Percentiles rank a stretch among this genome's conserved stretches.
These are phyloP conservation scores for Lepidocyrtoides sp. DNA, from an alignment of 2,888 invertebrate species.

Conservation along the genomic window DNA sequence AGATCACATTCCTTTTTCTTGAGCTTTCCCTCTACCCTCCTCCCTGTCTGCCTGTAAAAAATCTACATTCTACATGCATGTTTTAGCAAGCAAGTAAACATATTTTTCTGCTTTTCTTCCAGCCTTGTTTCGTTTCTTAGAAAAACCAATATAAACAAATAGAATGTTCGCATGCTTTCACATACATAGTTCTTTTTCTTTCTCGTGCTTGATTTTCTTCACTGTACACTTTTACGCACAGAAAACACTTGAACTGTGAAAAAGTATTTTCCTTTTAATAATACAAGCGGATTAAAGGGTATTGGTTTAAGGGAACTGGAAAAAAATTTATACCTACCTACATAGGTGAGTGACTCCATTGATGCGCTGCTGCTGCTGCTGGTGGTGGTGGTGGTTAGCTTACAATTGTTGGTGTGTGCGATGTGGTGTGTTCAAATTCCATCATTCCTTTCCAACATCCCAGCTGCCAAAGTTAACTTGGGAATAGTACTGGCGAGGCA, in stretches of 20 bases:
- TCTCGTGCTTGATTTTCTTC: neutral
- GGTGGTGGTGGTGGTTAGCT: neutral
- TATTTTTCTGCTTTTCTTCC: neutral
- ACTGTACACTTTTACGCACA: neutral
- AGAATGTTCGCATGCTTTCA: neutral
- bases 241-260: neutral
- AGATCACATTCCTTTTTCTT: slow-evolving; percentile 26
- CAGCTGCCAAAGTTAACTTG: too few species aligned
- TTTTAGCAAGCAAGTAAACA: neutral
- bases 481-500: too few species aligned
- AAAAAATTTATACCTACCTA: slow-evolving; percentile 1
- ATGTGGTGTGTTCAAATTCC: neutral
- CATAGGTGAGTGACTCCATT: too few species aligned
- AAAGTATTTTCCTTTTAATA: slow-evolving; percentile 21
- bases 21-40: too few species aligned
- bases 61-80: neutral
- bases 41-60: neutral
- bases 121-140: slow-evolving; percentile 29
- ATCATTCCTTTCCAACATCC: too few species aligned
- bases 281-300: neutral
- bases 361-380: too few species aligned
- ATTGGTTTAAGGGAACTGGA: neutral
- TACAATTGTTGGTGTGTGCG: neutral
- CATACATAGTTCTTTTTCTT: neutral
- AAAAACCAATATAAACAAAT: slow-evolving; percentile 32